These are phyloP conservation scores for Zaprionus camerounensis DNA, from an alignment of 1,140 invertebrate species.

Conservation along the genomic window DNA sequence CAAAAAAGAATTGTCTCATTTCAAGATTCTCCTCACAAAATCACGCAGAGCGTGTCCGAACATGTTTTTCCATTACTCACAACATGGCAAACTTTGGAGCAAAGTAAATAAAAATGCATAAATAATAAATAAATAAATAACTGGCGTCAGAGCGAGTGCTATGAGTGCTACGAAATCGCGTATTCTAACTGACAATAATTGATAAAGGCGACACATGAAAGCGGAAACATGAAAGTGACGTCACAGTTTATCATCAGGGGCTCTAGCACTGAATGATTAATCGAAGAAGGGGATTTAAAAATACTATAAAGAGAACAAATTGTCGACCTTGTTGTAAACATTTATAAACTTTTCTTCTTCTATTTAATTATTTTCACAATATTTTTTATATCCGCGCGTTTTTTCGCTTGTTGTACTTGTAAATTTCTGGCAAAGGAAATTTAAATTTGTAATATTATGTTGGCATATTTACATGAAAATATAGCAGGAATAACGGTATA, in stretches of 20 bases:
- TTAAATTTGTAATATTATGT: slow-evolving; percentile 25
- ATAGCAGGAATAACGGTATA: slow-evolving; percentile 31
- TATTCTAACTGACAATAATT: slow-evolving; percentile 52
- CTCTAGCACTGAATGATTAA: slow-evolving; percentile 43
- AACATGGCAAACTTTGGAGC: slow-evolving; percentile 43
- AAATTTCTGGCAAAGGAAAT: slow-evolving; percentile 58
- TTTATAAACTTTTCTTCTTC: not conserved
- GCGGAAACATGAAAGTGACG: slow-evolving; percentile 48
- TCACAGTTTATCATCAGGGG: slow-evolving; percentile 43
- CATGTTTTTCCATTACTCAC: slow-evolving; percentile 62
- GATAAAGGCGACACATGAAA: slow-evolving; percentile 52
- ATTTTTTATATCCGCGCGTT: slow-evolving; percentile 27
- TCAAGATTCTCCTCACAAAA: slow-evolving; percentile 1
- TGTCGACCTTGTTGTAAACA: slow-evolving; percentile 10
- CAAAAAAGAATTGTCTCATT: slow-evolving; percentile 13
- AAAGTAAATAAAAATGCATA: slow-evolving; percentile 38
- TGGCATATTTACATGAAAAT: slow-evolving; percentile 69
- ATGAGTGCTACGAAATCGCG: slow-evolving; percentile 4
- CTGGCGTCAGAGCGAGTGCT: slow-evolving; percentile 44
- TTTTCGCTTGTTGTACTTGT: slow-evolving; percentile 64
- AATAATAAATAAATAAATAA: slow-evolving; percentile 6
- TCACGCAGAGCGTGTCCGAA: slow-evolving; percentile 35
- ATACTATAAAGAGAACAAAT: not conserved
- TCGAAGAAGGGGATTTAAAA: slow-evolving; percentile 22
- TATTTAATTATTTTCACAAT: not conserved